Conservation (phyloP, 64 coral and sea anemone species). For the Pachyseris speciosa region DNA sequence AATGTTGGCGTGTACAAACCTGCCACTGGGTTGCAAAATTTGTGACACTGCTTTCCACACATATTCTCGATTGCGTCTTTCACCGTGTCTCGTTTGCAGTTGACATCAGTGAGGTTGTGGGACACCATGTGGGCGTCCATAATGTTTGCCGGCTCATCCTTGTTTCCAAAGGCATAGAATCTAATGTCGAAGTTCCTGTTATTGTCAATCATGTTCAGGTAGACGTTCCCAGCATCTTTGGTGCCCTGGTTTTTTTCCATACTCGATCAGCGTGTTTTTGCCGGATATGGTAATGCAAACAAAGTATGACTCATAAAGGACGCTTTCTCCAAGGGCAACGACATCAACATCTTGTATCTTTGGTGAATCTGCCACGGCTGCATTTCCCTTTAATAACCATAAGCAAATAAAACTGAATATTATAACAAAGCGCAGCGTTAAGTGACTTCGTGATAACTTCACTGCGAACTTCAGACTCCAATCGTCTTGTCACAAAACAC, state of each 20-base stretch:
- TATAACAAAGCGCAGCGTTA: no score
- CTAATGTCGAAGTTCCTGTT: constrained; percentile 21
- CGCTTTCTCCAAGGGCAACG: constrained; percentile 39
- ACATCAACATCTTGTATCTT: constrained; percentile 1
- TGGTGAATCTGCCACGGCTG: not conserved
- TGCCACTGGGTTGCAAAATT: constrained; percentile 1
- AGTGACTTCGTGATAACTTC: no score
- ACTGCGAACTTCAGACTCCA: no score
- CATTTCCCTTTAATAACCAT: not conserved
- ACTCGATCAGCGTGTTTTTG: constrained; percentile 53
- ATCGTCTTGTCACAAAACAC: no score
- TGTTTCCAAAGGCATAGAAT: constrained; percentile 74
- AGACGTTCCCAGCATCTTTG: constrained; percentile 45
- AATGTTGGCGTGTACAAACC: not conserved
- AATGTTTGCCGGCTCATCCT: constrained; percentile 27
- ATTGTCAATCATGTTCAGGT: constrained; percentile 49
- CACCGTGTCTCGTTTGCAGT: not conserved
- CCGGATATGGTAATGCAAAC: constrained; percentile 58
- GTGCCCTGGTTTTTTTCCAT: constrained; percentile 60
- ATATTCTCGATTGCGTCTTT: constrained; percentile 14
- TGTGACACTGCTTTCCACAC: constrained; percentile 18
- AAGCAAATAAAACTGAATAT: not conserved
- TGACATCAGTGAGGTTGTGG: constrained; percentile 3
- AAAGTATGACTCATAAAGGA: constrained; percentile 61
- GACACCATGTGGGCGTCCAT: constrained; percentile 31